These are phyloP conservation scores for Steatornis caripensis DNA, from an alignment of 2,113 vertebrate species.

Conservation along the genomic window DNA sequence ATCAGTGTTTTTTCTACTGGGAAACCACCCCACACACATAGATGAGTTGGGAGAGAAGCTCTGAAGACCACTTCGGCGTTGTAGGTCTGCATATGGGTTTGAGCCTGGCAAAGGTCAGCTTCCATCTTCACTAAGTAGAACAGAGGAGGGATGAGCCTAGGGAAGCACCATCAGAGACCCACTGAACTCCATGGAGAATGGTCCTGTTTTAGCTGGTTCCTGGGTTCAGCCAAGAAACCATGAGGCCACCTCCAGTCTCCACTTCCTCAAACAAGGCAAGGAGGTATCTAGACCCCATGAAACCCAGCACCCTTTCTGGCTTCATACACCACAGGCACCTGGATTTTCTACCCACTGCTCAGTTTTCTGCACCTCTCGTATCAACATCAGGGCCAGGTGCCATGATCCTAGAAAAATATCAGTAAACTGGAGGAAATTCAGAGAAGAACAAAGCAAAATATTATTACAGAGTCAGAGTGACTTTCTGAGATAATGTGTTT, in stretches of 20 bases:
- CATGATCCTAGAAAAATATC: neutral
- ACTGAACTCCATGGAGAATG: neutral
- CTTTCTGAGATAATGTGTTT: conserved; percentile 62
- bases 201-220: neutral
- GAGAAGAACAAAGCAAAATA: conserved; percentile 39
- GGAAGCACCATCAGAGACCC: neutral
- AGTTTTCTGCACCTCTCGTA: neutral
- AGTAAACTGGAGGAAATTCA: conserved; percentile 4
- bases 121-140: neutral
- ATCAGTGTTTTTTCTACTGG: accelerated
- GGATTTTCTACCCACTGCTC: neutral
- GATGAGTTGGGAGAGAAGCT: neutral
- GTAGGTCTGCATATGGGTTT: neutral
- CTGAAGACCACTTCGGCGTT: neutral
- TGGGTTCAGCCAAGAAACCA: neutral
- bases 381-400: neutral
- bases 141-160: neutral
- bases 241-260: neutral
- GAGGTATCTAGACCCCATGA: neutral
- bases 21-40: accelerated
- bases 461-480: conserved; percentile 5
- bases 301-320: neutral
- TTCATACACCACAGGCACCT: neutral
- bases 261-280: neutral
- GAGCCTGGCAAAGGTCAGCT: neutral